These are phyloP conservation scores for Muschampia plurimacula DNA, from an alignment of 2,888 invertebrate species.

Conservation along the genomic window DNA sequence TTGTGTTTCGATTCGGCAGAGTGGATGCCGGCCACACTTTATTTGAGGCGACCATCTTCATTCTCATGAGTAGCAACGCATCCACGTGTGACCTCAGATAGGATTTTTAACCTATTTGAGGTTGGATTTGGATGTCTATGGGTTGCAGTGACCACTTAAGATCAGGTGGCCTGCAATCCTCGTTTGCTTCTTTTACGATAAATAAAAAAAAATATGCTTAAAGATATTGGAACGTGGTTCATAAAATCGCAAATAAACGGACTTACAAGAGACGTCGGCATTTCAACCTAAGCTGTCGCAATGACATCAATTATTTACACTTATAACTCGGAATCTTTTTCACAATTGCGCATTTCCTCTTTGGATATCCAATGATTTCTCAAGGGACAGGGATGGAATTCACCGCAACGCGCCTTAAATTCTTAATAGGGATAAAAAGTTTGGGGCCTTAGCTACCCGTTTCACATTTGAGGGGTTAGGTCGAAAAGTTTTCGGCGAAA, in stretches of 20 bases:
- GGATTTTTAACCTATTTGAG: no score
- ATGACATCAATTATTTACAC: constrained; percentile 53
- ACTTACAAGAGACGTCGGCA: neutral
- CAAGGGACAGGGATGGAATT: constrained; percentile 49
- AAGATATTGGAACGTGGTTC: no score
- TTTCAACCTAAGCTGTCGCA: constrained; percentile 42
- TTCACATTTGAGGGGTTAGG: constrained; percentile 29
- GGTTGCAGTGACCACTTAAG: no score
- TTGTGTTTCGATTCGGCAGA: no score
- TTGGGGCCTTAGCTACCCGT: constrained; percentile 33
- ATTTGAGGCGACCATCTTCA: no score
- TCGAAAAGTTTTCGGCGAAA: constrained; percentile 22
- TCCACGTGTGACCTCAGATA: no score
- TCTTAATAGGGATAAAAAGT: constrained; percentile 61
- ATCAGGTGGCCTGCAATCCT: no score
- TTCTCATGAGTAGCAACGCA: no score
- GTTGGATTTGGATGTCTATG: no score
- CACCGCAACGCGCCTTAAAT: constrained; percentile 59
- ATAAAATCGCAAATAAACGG: neutral
- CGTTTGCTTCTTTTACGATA: no score
- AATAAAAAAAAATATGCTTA: no score
- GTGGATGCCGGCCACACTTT: no score
- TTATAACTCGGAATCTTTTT: constrained; percentile 52
- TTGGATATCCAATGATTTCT: constrained; percentile 54
- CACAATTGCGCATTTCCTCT: constrained; percentile 51